Conservation (phyloP, 1,140 invertebrate species). For the Diplogasteroides magnus region DNA sequence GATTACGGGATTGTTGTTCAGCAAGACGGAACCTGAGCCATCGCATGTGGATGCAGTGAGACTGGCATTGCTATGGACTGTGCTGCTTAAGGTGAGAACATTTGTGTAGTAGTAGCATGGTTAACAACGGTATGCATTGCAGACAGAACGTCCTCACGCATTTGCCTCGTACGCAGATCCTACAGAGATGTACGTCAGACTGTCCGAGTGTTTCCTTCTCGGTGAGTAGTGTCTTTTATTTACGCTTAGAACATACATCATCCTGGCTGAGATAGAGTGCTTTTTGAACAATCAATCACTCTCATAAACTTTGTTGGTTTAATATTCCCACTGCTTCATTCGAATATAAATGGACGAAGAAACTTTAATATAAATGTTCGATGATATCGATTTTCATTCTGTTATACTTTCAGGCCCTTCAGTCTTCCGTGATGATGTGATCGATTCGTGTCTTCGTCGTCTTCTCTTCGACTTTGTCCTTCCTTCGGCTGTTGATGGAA, state of each 20-base stretch:
- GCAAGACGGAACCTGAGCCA: neutral
- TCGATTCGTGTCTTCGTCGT: neutral
- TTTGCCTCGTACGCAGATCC: slow-evolving; percentile 33
- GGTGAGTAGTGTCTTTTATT: too few relatives aligned
- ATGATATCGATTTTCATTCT: too few relatives aligned
- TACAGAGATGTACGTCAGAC: slow-evolving; percentile 27
- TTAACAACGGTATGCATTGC: slow-evolving; percentile 9
- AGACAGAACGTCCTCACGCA: slow-evolving; percentile 24
- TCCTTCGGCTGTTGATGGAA: neutral
- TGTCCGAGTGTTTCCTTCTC: slow-evolving; percentile 34
- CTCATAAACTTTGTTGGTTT: too few relatives aligned
- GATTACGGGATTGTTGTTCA: neutral
- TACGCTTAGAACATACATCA: too few relatives aligned
- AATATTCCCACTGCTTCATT: too few relatives aligned
- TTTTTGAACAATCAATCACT: too few relatives aligned
- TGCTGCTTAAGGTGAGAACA: slow-evolving; percentile 13
- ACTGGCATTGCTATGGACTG: neutral
- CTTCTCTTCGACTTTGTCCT: neutral
- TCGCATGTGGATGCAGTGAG: neutral
- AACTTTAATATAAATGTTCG: too few relatives aligned
- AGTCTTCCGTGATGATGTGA: neutral
- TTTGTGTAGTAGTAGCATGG: slow-evolving; percentile 5
- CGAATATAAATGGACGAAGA: too few relatives aligned
- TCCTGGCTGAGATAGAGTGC: too few relatives aligned
- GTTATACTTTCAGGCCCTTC: neutral